These are phyloP conservation scores for Eupithecia subfuscata DNA, from an alignment of 2,888 invertebrate genomes.

Conservation along the genomic window DNA sequence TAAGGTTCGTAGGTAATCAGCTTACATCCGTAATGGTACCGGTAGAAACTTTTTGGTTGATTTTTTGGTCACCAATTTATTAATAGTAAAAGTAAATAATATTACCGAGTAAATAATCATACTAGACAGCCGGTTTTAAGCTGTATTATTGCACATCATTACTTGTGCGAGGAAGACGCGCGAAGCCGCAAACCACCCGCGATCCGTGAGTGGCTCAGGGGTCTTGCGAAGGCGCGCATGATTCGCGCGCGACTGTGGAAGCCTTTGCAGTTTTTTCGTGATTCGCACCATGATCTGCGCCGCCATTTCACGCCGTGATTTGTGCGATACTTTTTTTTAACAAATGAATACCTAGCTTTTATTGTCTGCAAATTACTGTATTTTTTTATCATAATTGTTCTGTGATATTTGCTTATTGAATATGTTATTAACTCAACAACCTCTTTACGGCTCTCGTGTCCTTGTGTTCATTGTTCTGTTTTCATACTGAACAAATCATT, in stretches of 20 bases:
- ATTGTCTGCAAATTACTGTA: background rate
- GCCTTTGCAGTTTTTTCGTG: too few species aligned
- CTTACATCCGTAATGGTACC: too few species aligned
- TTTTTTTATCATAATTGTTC: background rate
- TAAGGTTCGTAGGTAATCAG: too few species aligned
- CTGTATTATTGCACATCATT: background rate
- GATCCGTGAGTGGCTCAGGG: too few species aligned
- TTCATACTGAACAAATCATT: background rate
- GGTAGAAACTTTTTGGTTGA: background rate
- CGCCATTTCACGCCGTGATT: too few species aligned
- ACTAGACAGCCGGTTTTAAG: background rate
- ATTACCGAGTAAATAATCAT: background rate
- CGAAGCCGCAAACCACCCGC: too few species aligned
- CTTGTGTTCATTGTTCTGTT: background rate
- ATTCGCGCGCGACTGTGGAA: too few species aligned
- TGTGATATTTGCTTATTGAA: background rate
- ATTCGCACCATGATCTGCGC: too few species aligned
- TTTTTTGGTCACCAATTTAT: background rate
- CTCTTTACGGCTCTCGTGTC: background rate
- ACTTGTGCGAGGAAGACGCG: too few species aligned
- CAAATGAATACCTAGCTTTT: background rate
- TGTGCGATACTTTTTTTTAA: background rate
- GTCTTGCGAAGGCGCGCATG: too few species aligned
- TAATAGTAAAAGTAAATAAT: background rate
- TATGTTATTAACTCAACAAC: background rate